Evolutionary conservation across 2,797 vertebrate genomes (phyloP), one percentile per base, ranked within the genome.

Genomic region (Varecia variegata): DNA sequence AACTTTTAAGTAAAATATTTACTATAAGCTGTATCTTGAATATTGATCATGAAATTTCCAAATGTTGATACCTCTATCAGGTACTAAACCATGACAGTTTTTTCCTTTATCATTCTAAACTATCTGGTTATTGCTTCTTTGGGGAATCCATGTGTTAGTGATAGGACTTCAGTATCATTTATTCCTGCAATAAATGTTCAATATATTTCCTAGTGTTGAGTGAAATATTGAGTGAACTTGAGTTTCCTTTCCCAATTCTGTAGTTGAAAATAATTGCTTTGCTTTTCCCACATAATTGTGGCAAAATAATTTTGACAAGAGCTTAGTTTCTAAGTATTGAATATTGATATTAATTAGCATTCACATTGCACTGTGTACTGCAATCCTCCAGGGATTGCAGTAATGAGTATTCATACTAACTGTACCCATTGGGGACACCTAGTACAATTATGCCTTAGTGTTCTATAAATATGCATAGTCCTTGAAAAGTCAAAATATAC

Each of bases 321-420:
- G 47, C 32, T 21, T 92, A 82, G n/a, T 96, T 94, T 43, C 50
- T 97, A 96, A 94, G 92, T 67, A 95, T 85, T 86, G 74, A 98
- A 93, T 96, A 91, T 68, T 96, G 93, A 98, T 96, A 98, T 97
- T 96, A 98, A 98, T 98, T 98, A 97, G 62, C 68, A 98, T 97
- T 97, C 94, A 81, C 50, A 65, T 71, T 67, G n/a, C 15, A 94
- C 23, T 77, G 40, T 95, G 86, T 94, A 97, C 74, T 97, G 35
- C 25, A 77, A 71, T 97, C 95, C 77, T 90, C 88, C 68, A 73
- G 97, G 83, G 17, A 45, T 3, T 73, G 20, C 38, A 84, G 23
- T 56, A 98, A 98, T 92, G 80, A 97, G 90, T 85, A 96, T 67
- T 90, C 70, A 97, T 86, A 97, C 96, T 96, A 98, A 96, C 88